Evolutionary conservation across 2,888 invertebrate species (phyloP).

Genomic region (Apotomis betuletana): DNA sequence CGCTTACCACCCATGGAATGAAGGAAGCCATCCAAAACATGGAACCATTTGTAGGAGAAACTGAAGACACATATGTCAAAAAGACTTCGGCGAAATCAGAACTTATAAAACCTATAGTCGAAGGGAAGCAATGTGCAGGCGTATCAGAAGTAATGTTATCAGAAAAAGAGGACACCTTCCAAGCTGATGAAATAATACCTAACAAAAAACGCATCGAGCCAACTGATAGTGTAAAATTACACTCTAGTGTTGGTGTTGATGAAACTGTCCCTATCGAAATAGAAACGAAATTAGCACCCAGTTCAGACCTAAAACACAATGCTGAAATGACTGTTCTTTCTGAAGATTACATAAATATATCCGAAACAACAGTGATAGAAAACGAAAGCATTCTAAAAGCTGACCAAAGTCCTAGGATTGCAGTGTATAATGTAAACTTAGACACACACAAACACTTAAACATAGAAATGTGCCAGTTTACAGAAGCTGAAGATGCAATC

Average conservation of each 20-base stretch:
- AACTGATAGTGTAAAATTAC: conserved; percentile 43
- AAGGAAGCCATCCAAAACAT: conserved; percentile 62
- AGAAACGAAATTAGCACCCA: conserved; percentile 51
- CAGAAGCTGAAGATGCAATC: conserved; percentile 58
- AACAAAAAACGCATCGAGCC: conserved; percentile 54
- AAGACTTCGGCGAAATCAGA: conserved; percentile 51
- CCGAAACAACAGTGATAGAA: conserved; percentile 59
- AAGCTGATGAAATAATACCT: conserved; percentile 65
- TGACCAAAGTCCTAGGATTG: conserved; percentile 48
- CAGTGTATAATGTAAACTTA: conserved; percentile 53
- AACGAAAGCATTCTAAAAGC: conserved; percentile 57
- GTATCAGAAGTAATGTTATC: conserved; percentile 71
- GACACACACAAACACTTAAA: conserved; percentile 59
- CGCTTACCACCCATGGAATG: conserved; percentile 56
- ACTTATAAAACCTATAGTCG: conserved; percentile 58
- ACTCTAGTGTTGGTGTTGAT: conserved; percentile 55
- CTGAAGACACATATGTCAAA: conserved; percentile 50
- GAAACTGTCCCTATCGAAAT: conserved; percentile 63
- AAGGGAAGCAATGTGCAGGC: conserved; percentile 71
- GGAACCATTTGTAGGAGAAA: conserved; percentile 63
- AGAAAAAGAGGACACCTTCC: conserved; percentile 75
- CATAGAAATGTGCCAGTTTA: conserved; percentile 55
- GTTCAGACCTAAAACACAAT: conserved; percentile 54
- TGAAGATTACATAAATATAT: conserved; percentile 63
- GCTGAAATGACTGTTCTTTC: conserved; percentile 73